These are phyloP conservation scores for Vidua chalybeata DNA, from an alignment of 2,113 vertebrate species.

Conservation along the genomic window DNA sequence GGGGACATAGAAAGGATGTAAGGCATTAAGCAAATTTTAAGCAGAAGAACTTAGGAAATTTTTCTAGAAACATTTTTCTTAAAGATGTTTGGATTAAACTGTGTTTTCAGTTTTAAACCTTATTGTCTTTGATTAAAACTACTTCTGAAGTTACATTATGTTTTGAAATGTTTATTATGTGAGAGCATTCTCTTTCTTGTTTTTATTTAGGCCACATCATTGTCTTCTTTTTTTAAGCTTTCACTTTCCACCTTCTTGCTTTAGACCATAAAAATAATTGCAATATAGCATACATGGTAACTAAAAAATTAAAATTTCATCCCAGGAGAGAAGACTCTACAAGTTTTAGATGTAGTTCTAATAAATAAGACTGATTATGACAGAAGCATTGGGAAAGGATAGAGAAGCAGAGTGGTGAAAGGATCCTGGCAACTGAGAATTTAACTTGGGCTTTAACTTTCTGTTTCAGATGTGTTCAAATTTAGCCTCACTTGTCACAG, in stretches of 20 bases:
- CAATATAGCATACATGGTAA: neutral
- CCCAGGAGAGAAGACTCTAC: neutral
- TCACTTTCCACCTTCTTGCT: neutral
- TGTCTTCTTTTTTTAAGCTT: neutral
- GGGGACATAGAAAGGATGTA: neutral
- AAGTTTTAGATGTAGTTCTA: neutral
- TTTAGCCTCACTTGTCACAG: neutral
- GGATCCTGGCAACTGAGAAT: neutral
- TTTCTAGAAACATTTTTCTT: neutral
- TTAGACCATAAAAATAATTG: neutral
- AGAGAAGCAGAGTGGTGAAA: neutral
- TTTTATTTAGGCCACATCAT: neutral
- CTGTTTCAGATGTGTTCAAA: neutral
- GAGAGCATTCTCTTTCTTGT: neutral
- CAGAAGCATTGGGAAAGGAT: neutral
- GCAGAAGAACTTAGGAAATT: neutral
- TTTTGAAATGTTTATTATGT: neutral
- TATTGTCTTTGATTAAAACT: neutral
- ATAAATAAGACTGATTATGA: neutral
- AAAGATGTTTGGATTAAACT: neutral
- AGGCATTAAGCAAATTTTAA: neutral
- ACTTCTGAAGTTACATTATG: neutral
- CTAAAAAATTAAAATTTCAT: neutral
- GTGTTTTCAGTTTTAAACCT: neutral
- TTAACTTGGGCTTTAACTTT: neutral